phyloP scores from a whole-genome alignment of 2,797 vertebrate genomes.

The Cichlasoma orientale region DNA sequence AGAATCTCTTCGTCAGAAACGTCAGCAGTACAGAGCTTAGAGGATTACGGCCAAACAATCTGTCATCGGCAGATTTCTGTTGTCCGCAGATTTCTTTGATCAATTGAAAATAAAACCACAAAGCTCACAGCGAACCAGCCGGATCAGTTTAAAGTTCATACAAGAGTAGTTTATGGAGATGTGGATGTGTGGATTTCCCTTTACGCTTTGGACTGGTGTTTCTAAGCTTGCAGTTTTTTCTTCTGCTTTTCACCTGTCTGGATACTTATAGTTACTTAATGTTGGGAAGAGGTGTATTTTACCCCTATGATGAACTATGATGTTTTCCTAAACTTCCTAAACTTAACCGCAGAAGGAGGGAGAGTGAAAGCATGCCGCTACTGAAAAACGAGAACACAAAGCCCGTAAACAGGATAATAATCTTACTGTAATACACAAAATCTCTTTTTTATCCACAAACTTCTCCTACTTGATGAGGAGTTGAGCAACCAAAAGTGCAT shows the following conservation, averaged over 20 bases:
- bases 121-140: fast-evolving
- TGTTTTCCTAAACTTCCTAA: no score
- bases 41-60: no score
- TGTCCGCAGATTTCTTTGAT: no score
- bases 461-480: neutral
- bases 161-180: neutral
- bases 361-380: no score
- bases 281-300: no score
- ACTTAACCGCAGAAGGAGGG: no score
- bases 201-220: neutral
- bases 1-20: no score
- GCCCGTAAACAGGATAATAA: neutral
- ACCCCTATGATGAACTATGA: no score
- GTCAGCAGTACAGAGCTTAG: no score
- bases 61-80: no score
- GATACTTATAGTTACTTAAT: neutral
- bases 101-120: neutral
- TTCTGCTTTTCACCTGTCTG: neutral
- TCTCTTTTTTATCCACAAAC: neutral
- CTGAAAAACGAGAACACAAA: no score
- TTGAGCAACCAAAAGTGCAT: neutral
- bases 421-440: neutral
- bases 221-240: neutral
- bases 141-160: neutral
- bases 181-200: neutral